Base-by-base conservation (phyloP, 2,888 invertebrate genomes). In the Lasioglossum leucozonium region DNA sequence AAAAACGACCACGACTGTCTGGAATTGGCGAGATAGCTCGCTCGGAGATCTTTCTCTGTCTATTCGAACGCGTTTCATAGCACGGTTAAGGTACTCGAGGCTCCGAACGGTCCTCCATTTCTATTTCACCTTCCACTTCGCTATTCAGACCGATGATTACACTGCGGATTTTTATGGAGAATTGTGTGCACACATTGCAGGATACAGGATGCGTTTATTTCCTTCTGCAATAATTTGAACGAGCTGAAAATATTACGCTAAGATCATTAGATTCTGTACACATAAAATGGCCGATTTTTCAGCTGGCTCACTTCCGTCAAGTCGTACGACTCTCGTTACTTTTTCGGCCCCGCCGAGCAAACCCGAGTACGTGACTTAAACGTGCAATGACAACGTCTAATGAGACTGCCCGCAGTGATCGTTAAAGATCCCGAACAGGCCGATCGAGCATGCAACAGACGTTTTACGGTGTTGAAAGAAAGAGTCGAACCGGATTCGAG, bases 11-110 rank as follows among this genome's bases (percentile, higher is more conserved):
- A 22, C 16, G 4, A 11, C 26, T 30, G 72, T n/a, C 37, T 30
- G 51, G 62, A 47, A 73, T 58, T 51, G 62, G 69, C 72, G 62
- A 18, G 82, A 81, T 65, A 81, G 51, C 34, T 44, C 51, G 51
- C 42, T 18, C 26, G 10, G 22, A 34, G 42, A 79, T 79, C 67
- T 40, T 26, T 34, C 34, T 37, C 34, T 26, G 67, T 79, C 37
- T 73, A 79, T 69, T 67, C 55, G 40, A 74, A 74, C 69, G 4
- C 37, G 47, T 37, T 34, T 26, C 42, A 22, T n/a, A n/a, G 8
- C 37, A 3, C 10, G 1, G 22, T 67, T 37, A 11, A n/a, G n/a
- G 22, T n/a, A 18, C 30, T 65, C 30, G 30, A 30, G 30, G 18
- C n/a, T n/a, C 37, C 13, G 34, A n/a, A 16, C 34, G 34, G 18